Evolutionary conservation across 1,140 invertebrate genomes (phyloP), one percentile per base, ranked within the genome.

Genomic region (Cepaea nemoralis): DNA sequence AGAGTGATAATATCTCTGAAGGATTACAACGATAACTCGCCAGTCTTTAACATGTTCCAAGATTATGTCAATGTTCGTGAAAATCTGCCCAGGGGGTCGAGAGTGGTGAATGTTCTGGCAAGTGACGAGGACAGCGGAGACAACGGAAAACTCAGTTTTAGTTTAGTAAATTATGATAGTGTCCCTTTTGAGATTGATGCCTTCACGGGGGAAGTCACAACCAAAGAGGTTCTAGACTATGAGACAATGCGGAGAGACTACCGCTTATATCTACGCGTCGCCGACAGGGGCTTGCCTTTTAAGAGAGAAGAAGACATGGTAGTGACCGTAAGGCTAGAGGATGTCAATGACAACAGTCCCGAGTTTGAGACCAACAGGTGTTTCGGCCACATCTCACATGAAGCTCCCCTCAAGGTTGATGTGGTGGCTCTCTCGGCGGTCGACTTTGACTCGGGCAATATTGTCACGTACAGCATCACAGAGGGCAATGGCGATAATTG

Each of bases 181-280:
- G 86, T 98, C 2, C 98, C 98, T 35, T 99, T 99, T 91, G 95
- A 97, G 85, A 97, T 99, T 75, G 97, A 99, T 88, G 96, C 96
- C 85, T 98, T 99, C 90, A 96, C 95, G 12, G 98, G 98, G 0
- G 93, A 95, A 24, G 94, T 99, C 0, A 94, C 93, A 87, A 97
- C 96, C 0, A 96, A 94, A 0, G 93, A 95, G 84, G 90, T 95
- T 6, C 91, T 99, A 39, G 97, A 99, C 92, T 99, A 95, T 91
- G 98, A 99, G 90, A 95, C 95, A 35, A 96, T 97, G 95, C 93
- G 95, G 80, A 91, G 96, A 27, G 94, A 95, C 84, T 98, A 97
- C 87, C 91, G 95, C 2, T 90, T 99, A 16, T 93, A 94, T 66
- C 93, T 98, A 14, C 92, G 97, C 31, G 97, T 97, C 0, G 97